A percentile compares a stretch with the other conserved stretches of the same genome.
Evolutionary conservation across 2,888 invertebrate species (phyloP).

Genomic region (Pachymerium ferrugineum): DNA sequence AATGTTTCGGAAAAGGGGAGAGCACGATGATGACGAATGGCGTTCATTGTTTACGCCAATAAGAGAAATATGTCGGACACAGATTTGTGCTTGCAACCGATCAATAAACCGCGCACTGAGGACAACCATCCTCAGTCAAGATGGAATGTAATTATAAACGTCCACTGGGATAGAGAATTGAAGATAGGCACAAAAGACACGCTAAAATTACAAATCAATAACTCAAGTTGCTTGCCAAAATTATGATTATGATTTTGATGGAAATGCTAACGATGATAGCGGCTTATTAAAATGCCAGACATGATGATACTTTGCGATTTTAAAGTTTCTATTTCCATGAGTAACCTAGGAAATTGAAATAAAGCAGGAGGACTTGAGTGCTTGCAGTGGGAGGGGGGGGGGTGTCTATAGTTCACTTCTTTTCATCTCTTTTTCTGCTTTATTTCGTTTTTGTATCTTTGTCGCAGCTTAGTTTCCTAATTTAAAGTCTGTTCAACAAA

Average conservation of each 20-base stretch:
- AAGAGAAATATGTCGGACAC: slow-evolving; percentile 6
- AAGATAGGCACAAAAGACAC: neutral
- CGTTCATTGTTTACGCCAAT: slow-evolving; percentile 4
- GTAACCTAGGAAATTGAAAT: no score
- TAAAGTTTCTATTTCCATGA: neutral
- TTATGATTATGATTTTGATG: neutral
- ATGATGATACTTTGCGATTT: neutral
- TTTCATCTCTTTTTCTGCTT: no score
- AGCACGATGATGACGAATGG: neutral
- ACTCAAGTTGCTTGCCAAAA: neutral
- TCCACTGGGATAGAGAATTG: neutral
- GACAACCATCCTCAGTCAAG: neutral
- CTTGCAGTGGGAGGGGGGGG: no score
- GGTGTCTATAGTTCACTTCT: no score
- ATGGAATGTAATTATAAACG: neutral
- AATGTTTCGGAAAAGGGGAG: neutral
- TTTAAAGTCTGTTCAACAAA: no score
- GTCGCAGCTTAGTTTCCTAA: no score
- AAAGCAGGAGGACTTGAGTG: neutral
- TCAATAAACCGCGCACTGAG: neutral
- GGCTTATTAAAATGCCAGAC: neutral
- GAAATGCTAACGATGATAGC: neutral
- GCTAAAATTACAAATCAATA: neutral
- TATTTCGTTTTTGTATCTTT: no score
- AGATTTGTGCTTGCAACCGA: slow-evolving; percentile 8